Base-by-base conservation (phyloP, 2,888 invertebrate species). In the Oxytorus armatus region DNA sequence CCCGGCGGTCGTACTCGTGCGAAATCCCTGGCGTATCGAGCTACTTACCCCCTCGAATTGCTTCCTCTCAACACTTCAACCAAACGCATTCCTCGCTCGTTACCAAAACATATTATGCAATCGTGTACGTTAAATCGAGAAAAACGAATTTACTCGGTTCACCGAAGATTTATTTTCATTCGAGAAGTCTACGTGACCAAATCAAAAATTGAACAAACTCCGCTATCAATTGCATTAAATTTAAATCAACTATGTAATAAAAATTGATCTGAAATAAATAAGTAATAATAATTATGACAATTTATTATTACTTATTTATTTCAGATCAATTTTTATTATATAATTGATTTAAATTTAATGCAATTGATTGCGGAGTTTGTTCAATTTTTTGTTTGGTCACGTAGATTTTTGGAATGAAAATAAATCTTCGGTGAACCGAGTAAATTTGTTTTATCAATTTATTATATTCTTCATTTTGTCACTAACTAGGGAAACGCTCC, bases 41-140 rank as follows among this genome's bases (percentile, higher is more conserved):
- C 77, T 80, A 77, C 80, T 74, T 65, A 66, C 79, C 79, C 79
- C 79, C 80, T 80, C 80, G 61, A 80, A 80, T 80, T 68, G 73
- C 76, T 68, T 63, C 72, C 76, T 66, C 57, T 66, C 73, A 33
- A 55, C 73, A 29, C 47, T 55, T 73, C 68, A 25, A 68, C 61
- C 68, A 47, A 76, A 47, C 53, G 72, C 79, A 80, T 80, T 76
- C 76, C 79, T 33, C 23, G 21, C 21, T 49, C 70, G 25, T 18
- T 65, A 29, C 72, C 57, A 11, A 42, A 74, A 49, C 57, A 49
- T n/a, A n/a, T 77, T 77, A 65, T 23, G 33, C 63, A 51, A 65
- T 49, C 70, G 25, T 47, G 25, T 33, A 68, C 29, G 5, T 29
- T 5, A 29, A 3, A 29, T 29, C 29, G 29, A 5, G 29, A 29